A percentile compares a stretch with the other conserved stretches of the same genome.
Conservation (phyloP, 2,797 vertebrate species). For the Varecia variegata region DNA sequence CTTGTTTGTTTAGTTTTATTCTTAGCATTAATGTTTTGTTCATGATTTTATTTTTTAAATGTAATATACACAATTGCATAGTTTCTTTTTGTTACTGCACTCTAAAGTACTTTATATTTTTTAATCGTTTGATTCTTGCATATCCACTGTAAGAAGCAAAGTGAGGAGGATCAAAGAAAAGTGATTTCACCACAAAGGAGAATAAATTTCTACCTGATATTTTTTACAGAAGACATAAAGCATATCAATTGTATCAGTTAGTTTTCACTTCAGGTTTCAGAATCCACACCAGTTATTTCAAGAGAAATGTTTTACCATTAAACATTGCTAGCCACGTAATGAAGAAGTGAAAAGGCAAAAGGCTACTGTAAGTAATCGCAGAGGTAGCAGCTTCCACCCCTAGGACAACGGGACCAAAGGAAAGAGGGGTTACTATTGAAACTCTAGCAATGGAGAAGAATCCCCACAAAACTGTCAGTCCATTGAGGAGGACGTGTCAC, state of each 20-base stretch:
- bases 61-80: not conserved
- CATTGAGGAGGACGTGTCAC: not conserved
- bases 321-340: not conserved
- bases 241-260: not conserved
- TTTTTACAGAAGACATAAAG: not conserved
- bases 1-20: conserved; percentile 41
- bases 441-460: not conserved
- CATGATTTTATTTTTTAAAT: not conserved
- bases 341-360: not conserved
- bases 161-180: not conserved
- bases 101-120: not conserved
- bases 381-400: not conserved
- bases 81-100: not conserved
- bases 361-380: not conserved
- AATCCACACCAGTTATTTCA: not conserved
- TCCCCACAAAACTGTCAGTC: not conserved
- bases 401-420: not conserved
- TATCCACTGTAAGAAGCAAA: not conserved
- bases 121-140: not conserved
- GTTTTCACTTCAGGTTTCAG: not conserved
- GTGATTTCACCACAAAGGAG: not conserved
- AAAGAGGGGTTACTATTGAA: not conserved
- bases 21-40: not conserved
- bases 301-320: not conserved
- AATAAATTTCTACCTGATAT: not conserved